Evolutionary conservation across 2,113 vertebrate species (phyloP), one percentile per base, ranked within the genome.

Genomic region (Salvelinus alpinus): DNA sequence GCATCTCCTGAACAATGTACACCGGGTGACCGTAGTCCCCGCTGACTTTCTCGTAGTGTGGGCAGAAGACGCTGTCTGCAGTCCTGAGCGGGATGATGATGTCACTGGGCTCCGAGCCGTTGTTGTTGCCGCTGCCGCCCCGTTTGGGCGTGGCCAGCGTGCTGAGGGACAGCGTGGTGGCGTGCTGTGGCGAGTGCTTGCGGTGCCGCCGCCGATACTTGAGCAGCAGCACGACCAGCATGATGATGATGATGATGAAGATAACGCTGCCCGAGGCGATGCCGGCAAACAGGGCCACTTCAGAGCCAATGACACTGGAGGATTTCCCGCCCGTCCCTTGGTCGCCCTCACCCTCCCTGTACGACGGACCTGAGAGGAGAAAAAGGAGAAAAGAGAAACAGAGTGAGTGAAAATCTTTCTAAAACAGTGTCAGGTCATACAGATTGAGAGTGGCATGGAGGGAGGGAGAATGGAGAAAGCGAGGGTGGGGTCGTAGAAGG

Each of bases 51-150:
- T 99, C 97, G 84, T 99, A 99, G 92, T 99, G 98, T 9, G 98
- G 98, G 88, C 98, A 99, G 96, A 99, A 99, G 74, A 98, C 98
- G 87, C 97, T 97, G 95, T 99, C 98, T 85, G 97, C 98, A 94
- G 98, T 98, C 95, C 97, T 95, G 90, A 99, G 91, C 69, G 98
- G 98, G 92, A 99, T 99, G 93, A 99, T 99, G 95, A 99, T 98
- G 96, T 99, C 97, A 83, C 98, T 99, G 88, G 98, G 98, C 93
- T 99, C 98, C 2, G 97, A 99, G 93, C 98, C 97, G 75, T 96
- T 97, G 93, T 96, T 97, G 95, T 96, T 96, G 80, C 96, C 96
- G 38, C 95, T 93, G 71, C 95, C 95, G 73, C 95, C 91, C 66
- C 97, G 94, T 82, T 99, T 99, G 78, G 98, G 98, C 65, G 97